Percentiles rank a stretch among this genome's conserved stretches.
These are phyloP conservation scores for Zonotrichia leucophrys DNA, from an alignment of 2,113 vertebrate genomes.

Conservation along the genomic window DNA sequence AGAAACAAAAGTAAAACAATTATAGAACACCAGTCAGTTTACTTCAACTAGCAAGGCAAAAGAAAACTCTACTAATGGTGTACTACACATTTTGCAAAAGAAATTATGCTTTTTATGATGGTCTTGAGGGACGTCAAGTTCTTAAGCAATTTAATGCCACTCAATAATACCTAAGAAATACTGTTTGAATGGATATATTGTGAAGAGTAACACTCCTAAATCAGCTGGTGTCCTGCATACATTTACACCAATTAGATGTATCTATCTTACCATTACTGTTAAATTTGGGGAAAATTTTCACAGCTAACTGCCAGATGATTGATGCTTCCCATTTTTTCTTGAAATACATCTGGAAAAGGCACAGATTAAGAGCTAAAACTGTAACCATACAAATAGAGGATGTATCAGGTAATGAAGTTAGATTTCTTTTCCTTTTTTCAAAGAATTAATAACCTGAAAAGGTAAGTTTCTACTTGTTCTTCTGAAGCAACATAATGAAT, in stretches of 20 bases:
- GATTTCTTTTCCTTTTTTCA: not conserved
- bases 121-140: not conserved
- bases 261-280: accelerated
- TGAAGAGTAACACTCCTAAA: not conserved
- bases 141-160: not conserved
- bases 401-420: not conserved
- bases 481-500: not conserved
- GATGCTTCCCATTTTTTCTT: not conserved
- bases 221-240: not conserved
- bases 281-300: not conserved
- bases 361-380: not conserved
- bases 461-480: not conserved
- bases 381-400: not conserved
- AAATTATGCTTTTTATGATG: not conserved
- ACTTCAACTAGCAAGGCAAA: not conserved
- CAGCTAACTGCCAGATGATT: not conserved
- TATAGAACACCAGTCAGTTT: not conserved
- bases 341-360: not conserved
- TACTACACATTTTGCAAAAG: not conserved
- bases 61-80: not conserved
- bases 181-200: not conserved
- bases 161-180: not conserved
- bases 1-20: not conserved
- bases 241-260: not conserved
- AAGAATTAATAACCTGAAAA: not conserved